These are phyloP conservation scores for Halesus radiatus DNA, from an alignment of 1,140 invertebrate species.

Conservation along the genomic window DNA sequence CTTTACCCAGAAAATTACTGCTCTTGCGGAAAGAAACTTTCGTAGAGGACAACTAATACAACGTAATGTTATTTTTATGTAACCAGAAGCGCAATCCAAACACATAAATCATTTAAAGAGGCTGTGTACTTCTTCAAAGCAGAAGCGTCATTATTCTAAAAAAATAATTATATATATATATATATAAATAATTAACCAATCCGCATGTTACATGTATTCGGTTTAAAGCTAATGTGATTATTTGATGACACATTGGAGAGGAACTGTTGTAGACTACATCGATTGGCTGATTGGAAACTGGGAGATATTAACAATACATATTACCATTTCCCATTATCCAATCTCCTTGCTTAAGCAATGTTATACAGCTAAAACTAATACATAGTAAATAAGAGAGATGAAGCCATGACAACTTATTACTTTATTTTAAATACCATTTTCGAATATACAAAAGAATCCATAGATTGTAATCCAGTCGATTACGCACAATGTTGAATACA, in stretches of 20 bases:
- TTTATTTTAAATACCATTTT: not conserved
- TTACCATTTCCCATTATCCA: not conserved
- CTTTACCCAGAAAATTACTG: too few relatives aligned
- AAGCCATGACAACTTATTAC: not conserved
- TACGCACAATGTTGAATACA: not conserved
- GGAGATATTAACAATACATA: not conserved
- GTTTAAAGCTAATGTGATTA: constrained; percentile 37
- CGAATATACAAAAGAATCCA: not conserved
- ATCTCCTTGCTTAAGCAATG: constrained; percentile 1
- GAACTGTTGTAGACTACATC: constrained; percentile 44
- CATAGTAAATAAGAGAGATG: not conserved
- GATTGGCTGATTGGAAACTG: not conserved
- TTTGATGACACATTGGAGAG: constrained; percentile 48
- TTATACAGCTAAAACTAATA: constrained; percentile 2
- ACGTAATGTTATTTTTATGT: too few relatives aligned
- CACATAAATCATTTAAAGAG: not conserved
- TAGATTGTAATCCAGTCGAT: not conserved
- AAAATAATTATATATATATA: not conserved
- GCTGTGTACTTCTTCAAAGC: not conserved
- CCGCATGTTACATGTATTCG: not conserved
- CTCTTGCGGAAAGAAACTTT: too few relatives aligned
- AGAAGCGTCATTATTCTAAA: not conserved
- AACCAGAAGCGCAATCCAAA: too few relatives aligned
- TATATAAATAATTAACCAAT: constrained; percentile 4
- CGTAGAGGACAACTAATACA: too few relatives aligned